Conservation (phyloP, 2,113 vertebrate species). For the Salminus brasiliensis region DNA sequence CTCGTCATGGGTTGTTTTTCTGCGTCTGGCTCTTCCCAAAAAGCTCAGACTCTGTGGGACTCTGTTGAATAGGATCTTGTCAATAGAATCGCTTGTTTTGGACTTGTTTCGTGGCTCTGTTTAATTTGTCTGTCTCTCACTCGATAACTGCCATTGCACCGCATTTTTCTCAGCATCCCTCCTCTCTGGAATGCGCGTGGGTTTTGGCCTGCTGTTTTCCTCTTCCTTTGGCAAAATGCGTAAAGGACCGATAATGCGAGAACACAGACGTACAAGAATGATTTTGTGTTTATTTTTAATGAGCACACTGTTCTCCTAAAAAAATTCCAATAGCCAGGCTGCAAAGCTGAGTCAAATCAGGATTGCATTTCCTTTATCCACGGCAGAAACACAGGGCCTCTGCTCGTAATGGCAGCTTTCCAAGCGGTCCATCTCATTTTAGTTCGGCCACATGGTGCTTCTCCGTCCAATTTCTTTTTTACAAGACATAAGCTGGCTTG, state of each 20-base stretch:
- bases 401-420: constrained; percentile 31
- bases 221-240: background rate
- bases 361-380: constrained; percentile 22
- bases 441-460: constrained; percentile 25
- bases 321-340: constrained; percentile 4
- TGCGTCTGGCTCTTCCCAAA: background rate
- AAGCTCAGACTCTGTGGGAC: background rate
- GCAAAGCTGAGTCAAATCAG: constrained; percentile 35
- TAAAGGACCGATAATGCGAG: background rate
- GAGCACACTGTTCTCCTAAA: constrained; percentile 3
- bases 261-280: background rate
- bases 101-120: constrained; percentile 8
- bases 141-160: background rate
- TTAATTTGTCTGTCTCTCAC: background rate
- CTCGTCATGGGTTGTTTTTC: constrained; percentile 29
- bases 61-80: constrained; percentile 8
- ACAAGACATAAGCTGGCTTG: constrained; percentile 31
- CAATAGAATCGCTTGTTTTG: constrained; percentile 35
- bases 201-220: background rate
- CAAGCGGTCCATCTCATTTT: constrained; percentile 40
- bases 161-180: background rate
- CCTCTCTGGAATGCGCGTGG: background rate
- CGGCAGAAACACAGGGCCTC: constrained; percentile 29
- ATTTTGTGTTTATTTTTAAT: constrained; percentile 23
- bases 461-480: constrained; percentile 22